Percentiles rank a stretch among this genome's conserved stretches.
Conservation (phyloP, 2,113 vertebrate species). For the Xyrauchen texanus region DNA sequence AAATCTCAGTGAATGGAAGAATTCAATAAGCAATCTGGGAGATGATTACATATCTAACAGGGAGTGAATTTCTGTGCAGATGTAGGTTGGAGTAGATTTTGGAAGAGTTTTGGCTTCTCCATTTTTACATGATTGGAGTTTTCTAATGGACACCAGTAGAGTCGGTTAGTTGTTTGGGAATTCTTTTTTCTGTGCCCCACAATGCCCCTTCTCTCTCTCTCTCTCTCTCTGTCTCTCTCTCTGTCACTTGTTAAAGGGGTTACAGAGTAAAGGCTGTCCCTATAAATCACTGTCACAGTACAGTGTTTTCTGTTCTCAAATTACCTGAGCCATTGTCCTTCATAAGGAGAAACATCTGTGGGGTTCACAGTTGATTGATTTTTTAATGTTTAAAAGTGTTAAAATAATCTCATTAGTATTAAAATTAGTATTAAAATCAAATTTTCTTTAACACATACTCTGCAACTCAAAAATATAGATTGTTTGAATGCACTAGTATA, state of each 20-base stretch:
- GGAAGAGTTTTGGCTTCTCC: slow-evolving; percentile 72
- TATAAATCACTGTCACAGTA: slow-evolving; percentile 26
- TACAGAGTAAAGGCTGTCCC: too few species aligned
- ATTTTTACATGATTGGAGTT: slow-evolving; percentile 62
- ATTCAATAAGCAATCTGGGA: slow-evolving; percentile 84
- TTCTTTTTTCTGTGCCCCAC: slow-evolving; percentile 42
- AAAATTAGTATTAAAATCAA: too few species aligned
- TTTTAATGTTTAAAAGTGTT: too few species aligned
- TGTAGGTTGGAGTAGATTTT: slow-evolving; percentile 63
- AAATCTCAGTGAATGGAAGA: slow-evolving; percentile 66
- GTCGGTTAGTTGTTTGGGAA: slow-evolving; percentile 42
- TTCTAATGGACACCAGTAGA: slow-evolving; percentile 48
- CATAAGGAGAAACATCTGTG: background rate
- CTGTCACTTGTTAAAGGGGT: slow-evolving; percentile 1
- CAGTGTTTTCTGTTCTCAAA: background rate
- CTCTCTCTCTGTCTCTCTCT: background rate
- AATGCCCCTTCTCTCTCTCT: too few species aligned
- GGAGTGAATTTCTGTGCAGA: too few species aligned
- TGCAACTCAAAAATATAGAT: too few species aligned
- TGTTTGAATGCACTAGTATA: too few species aligned
- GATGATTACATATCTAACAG: slow-evolving; percentile 79
- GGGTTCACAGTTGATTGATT: too few species aligned
- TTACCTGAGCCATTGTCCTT: background rate
- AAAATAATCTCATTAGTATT: too few species aligned
- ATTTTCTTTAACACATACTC: too few species aligned